Percentiles rank a stretch among this genome's conserved stretches.
phyloP scores from a whole-genome alignment of 2,113 vertebrate genomes.

The Cygnus buccinator region DNA sequence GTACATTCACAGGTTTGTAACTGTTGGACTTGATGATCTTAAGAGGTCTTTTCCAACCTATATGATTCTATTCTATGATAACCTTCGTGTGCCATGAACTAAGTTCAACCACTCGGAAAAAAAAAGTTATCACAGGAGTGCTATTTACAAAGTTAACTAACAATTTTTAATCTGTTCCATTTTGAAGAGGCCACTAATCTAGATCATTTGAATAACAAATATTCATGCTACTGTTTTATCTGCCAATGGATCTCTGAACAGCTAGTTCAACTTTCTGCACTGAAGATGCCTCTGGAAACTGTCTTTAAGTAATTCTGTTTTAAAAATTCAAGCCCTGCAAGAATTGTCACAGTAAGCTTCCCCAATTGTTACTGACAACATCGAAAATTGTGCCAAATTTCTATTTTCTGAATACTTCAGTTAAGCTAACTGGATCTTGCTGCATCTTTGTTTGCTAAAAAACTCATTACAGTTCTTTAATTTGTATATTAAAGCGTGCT shows the following conservation, averaged over 20 bases:
- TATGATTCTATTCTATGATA: background rate
- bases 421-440: background rate
- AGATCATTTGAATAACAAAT: background rate
- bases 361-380: background rate
- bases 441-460: background rate
- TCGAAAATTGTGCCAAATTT: background rate
- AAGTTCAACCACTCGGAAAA: background rate
- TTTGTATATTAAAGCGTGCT: background rate
- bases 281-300: background rate
- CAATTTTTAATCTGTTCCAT: background rate
- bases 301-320: background rate
- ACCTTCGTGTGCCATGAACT: background rate
- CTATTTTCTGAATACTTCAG: background rate
- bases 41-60: no score
- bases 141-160: background rate
- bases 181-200: background rate
- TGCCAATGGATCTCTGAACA: background rate
- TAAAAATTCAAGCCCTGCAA: background rate
- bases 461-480: background rate
- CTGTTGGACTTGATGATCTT: no score
- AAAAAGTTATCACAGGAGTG: background rate
- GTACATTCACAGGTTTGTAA: background rate
- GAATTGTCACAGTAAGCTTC: background rate
- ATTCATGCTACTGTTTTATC: background rate
- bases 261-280: background rate